Conservation (phyloP, 30 jellyfish, hydroid and myxozoan genomes). For the Aurelia aurita region DNA sequence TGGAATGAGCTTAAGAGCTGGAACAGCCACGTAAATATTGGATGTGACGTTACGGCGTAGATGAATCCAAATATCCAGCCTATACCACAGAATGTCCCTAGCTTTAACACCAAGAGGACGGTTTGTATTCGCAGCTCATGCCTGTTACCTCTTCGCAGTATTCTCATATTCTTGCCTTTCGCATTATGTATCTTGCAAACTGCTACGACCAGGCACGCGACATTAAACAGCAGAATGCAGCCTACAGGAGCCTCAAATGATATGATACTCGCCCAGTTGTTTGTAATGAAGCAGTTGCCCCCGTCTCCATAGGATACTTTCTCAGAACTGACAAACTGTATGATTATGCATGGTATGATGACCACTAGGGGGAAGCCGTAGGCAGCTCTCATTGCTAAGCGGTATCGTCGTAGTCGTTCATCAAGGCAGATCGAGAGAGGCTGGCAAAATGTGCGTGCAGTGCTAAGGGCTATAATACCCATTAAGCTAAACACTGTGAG, state of each 20-base stretch:
- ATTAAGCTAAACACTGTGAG: slow-evolving; percentile 44
- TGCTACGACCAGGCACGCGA: slow-evolving; percentile 34
- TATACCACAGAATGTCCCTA: slow-evolving; percentile 56
- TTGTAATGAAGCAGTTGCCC: slow-evolving; percentile 53
- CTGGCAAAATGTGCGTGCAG: slow-evolving; percentile 52
- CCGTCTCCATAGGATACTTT: slow-evolving; percentile 44
- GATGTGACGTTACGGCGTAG: slow-evolving; percentile 2
- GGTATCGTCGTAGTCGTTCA: slow-evolving; percentile 32
- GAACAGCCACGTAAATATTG: slow-evolving; percentile 17
- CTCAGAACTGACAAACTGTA: slow-evolving; percentile 22
- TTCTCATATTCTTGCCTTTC: slow-evolving; percentile 1
- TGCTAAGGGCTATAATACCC: slow-evolving; percentile 31
- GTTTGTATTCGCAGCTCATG: slow-evolving; percentile 30
- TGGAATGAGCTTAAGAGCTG: slow-evolving; percentile 49
- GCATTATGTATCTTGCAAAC: slow-evolving; percentile 33
- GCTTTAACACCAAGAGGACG: slow-evolving; percentile 12
- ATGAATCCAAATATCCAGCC: slow-evolving; percentile 68
- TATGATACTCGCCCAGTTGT: slow-evolving; percentile 46
- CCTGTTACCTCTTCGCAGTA: slow-evolving; percentile 13
- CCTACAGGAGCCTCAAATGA: slow-evolving; percentile 54
- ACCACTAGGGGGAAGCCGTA: slow-evolving; percentile 45
- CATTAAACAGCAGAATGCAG: slow-evolving; percentile 26
- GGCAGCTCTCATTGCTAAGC: slow-evolving; percentile 28
- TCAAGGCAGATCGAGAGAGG: slow-evolving; percentile 7
- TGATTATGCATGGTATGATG: slow-evolving; percentile 39